Percentiles rank a stretch among this genome's conserved stretches.
phyloP scores from a whole-genome alignment of 2,797 vertebrate genomes.

The Coracias cyanogaster region DNA sequence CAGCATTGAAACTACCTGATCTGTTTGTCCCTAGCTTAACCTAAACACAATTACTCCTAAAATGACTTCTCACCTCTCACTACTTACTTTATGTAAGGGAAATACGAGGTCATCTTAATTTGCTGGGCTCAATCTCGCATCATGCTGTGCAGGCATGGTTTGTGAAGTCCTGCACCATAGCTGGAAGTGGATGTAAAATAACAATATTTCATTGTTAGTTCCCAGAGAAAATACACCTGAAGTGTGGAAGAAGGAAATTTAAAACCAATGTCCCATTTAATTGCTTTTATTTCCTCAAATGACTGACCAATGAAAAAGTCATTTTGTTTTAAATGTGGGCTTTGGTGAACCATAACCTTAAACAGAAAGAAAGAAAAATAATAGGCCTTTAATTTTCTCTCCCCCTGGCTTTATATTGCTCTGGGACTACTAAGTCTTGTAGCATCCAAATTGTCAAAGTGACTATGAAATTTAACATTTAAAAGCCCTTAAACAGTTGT shows the following conservation, averaged over 20 bases:
- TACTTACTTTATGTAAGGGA: neutral
- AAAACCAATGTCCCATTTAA: slow-evolving; percentile 54
- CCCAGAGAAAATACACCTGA: neutral
- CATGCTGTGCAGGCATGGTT: neutral
- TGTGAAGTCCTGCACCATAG: neutral
- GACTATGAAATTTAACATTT: neutral
- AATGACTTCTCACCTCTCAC: neutral
- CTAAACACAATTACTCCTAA: neutral
- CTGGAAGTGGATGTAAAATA: neutral
- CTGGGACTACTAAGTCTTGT: neutral
- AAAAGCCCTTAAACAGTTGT: neutral
- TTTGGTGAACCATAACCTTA: neutral
- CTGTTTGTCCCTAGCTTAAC: neutral
- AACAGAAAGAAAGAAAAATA: neutral
- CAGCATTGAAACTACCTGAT: neutral
- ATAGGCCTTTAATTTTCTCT: neutral
- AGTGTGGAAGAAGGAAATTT: slow-evolving; percentile 27
- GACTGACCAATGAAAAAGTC: slow-evolving; percentile 20
- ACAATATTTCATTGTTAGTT: slow-evolving; percentile 13
- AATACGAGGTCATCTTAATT: neutral
- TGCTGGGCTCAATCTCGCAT: neutral
- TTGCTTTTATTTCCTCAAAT: slow-evolving; percentile 51
- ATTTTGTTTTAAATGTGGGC: slow-evolving; percentile 17
- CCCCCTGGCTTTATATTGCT: neutral
- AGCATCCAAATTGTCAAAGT: neutral